Evolutionary conservation across 2,797 vertebrate genomes (phyloP).

Genomic region (Mormyrus proboscirostris): DNA sequence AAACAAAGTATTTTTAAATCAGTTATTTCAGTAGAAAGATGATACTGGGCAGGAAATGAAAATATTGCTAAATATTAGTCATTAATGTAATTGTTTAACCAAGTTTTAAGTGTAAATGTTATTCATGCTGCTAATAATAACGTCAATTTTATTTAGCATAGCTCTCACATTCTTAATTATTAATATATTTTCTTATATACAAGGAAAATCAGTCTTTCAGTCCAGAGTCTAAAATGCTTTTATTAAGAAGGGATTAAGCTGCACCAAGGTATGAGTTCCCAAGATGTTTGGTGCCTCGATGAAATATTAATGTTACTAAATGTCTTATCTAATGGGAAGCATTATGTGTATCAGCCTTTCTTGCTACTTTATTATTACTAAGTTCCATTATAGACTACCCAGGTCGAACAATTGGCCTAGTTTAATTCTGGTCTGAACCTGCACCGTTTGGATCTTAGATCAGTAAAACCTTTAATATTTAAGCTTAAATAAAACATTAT

Average conservation of each 20-base stretch:
- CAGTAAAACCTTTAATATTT: neutral
- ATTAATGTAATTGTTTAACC: neutral
- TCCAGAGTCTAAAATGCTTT: neutral
- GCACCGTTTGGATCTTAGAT: neutral
- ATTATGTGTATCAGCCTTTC: neutral
- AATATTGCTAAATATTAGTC: neutral
- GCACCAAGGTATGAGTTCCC: neutral
- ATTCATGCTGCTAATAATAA: neutral
- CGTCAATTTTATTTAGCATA: neutral
- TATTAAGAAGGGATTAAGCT: conserved; percentile 15
- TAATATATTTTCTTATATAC: neutral
- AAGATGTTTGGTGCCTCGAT: neutral
- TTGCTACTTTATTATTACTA: neutral
- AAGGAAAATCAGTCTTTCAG: neutral
- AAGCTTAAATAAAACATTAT: neutral
- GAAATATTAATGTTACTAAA: neutral
- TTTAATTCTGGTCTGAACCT: neutral
- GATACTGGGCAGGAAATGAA: neutral
- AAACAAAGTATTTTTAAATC: neutral
- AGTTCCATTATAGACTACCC: neutral
- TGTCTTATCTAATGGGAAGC: neutral
- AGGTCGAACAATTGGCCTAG: neutral
- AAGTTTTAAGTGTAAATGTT: neutral
- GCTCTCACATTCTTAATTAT: neutral
- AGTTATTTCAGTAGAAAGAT: neutral